Evolutionary conservation across 2,113 vertebrate species (phyloP).

Genomic region (Hystrix cristata): DNA sequence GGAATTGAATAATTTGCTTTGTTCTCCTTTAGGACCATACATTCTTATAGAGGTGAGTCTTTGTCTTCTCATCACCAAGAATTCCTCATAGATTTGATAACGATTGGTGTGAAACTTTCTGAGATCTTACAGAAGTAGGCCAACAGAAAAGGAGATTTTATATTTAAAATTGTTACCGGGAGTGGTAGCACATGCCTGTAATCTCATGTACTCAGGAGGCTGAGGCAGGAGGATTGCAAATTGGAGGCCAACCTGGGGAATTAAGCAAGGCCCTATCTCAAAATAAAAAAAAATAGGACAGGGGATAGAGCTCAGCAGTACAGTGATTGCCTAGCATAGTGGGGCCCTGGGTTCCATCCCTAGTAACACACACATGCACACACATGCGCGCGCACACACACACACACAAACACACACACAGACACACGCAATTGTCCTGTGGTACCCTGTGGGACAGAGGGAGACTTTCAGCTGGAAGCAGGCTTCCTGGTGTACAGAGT

Average conservation of each 20-base stretch:
- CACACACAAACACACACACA: background rate
- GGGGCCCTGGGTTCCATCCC: background rate
- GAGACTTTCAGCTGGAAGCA: background rate
- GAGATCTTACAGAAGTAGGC: background rate
- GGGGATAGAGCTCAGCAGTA: background rate
- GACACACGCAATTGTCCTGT: background rate
- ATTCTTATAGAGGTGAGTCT: background rate
- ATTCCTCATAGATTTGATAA: background rate
- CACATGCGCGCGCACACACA: background rate
- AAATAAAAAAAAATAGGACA: background rate
- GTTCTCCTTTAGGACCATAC: background rate
- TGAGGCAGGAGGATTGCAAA: background rate
- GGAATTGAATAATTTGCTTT: background rate
- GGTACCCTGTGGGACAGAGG: background rate
- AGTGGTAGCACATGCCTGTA: background rate
- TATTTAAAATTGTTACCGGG: background rate
- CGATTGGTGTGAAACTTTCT: background rate
- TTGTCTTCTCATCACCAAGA: background rate
- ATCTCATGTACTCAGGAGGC: background rate
- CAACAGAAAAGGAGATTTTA: background rate
- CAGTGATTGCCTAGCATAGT: background rate
- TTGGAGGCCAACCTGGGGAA: background rate
- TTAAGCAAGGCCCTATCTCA: background rate
- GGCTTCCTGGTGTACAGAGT: rapidly evolving
- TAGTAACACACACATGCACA: background rate